Evolutionary conservation across 2,888 invertebrate species (phyloP).

Genomic region (Torymus auratus): DNA sequence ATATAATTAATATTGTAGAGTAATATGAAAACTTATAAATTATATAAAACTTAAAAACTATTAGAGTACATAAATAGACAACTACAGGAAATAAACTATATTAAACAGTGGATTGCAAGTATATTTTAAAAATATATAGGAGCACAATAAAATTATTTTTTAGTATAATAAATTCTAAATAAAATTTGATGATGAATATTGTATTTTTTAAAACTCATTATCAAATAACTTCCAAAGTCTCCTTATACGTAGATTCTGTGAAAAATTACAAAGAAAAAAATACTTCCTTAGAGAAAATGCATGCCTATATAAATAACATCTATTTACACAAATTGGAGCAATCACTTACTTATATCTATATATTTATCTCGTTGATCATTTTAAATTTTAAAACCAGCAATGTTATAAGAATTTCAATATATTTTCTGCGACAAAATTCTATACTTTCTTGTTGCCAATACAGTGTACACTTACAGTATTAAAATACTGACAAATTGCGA

Average conservation of each 20-base stretch:
- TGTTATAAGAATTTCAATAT: conserved; percentile 15
- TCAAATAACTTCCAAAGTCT: conserved; percentile 37
- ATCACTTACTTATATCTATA: too few relatives aligned
- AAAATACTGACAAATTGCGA: conserved; percentile 34
- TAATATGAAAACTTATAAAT: neutral
- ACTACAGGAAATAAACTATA: conserved; percentile 13
- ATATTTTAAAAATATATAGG: conserved; percentile 17
- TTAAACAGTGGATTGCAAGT: neutral
- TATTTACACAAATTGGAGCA: neutral
- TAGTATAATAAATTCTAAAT: conserved; percentile 3
- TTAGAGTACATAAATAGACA: neutral
- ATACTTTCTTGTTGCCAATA: conserved; percentile 22
- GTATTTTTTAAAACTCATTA: conserved; percentile 20
- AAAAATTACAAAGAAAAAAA: conserved; percentile 11
- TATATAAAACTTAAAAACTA: conserved; percentile 4
- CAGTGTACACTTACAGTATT: conserved; percentile 53
- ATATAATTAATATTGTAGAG: conserved; percentile 3
- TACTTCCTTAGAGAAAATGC: conserved; percentile 25
- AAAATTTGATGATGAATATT: conserved; percentile 16
- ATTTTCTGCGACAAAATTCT: conserved; percentile 3
- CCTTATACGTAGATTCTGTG: conserved; percentile 8
- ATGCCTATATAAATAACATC: neutral
- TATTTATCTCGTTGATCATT: neutral
- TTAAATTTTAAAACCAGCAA: conserved; percentile 6
- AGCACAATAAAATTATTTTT: conserved; percentile 24